phyloP scores from a whole-genome alignment of 1,140 invertebrate species.

The Anoplophora glabripennis region DNA sequence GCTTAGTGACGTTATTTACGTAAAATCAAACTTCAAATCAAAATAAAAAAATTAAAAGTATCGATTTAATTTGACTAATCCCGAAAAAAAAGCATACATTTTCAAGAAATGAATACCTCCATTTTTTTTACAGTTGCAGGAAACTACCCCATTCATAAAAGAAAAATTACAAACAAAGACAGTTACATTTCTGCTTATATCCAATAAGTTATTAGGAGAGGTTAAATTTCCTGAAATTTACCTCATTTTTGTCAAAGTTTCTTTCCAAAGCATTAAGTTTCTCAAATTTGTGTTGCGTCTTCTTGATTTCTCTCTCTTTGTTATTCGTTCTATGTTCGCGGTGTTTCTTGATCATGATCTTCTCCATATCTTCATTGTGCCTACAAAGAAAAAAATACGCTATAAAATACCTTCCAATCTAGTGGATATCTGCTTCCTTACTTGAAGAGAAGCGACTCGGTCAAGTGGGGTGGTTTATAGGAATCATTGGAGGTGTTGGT shows the following conservation, averaged over 20 bases:
- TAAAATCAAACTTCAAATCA: too few relatives aligned
- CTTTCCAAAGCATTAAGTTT: conserved; percentile 24
- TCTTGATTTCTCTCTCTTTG: conserved; percentile 51
- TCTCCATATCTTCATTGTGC: conserved; percentile 78
- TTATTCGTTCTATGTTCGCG: conserved; percentile 58
- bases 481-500: conserved; percentile 43
- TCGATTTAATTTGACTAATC: too few relatives aligned
- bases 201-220: too few relatives aligned
- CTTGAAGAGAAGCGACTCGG: conserved; percentile 59
- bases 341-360: conserved; percentile 69
- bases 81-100: too few relatives aligned
- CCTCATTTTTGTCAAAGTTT: conserved; percentile 28
- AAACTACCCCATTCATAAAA: too few relatives aligned
- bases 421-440: conserved; percentile 17
- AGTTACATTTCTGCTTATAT: too few relatives aligned
- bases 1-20: too few relatives aligned
- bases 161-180: too few relatives aligned
- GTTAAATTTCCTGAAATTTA: conserved; percentile 2
- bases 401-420: background rate
- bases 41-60: too few relatives aligned
- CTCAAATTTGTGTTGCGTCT: conserved; percentile 37
- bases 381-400: conserved; percentile 43
- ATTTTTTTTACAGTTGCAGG: too few relatives aligned
- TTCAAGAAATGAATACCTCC: too few relatives aligned
- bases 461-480: conserved; percentile 58